These are phyloP conservation scores for Cyrtodaria siliqua DNA, from an alignment of 2,888 invertebrate species.

Conservation along the genomic window DNA sequence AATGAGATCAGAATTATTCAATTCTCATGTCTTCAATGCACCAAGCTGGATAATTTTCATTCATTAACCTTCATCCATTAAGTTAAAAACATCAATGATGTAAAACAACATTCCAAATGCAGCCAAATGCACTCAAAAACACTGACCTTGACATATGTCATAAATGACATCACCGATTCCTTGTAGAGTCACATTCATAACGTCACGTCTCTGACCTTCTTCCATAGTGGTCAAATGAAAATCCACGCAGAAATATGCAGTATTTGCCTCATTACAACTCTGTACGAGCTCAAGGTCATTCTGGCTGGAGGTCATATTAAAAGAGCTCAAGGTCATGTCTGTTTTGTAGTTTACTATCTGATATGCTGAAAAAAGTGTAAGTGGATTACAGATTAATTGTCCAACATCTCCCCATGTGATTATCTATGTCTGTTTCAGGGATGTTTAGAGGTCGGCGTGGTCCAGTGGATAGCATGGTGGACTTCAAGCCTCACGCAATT, in stretches of 20 bases:
- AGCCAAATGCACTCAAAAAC: not conserved
- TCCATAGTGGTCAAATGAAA: conserved; percentile 27
- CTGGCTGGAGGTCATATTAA: conserved; percentile 10
- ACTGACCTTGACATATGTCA: conserved; percentile 40
- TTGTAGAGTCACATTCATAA: conserved; percentile 40
- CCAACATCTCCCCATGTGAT: too few species aligned
- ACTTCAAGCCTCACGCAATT: too few species aligned
- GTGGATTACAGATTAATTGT: too few species aligned
- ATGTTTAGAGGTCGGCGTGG: too few species aligned
- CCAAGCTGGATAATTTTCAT: too few species aligned
- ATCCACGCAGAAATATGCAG: conserved; percentile 44
- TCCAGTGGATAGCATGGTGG: too few species aligned
- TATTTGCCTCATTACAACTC: conserved; percentile 40
- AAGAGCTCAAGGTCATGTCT: conserved; percentile 14
- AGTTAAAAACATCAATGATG: not conserved
- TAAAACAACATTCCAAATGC: not conserved
- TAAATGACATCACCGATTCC: conserved; percentile 32
- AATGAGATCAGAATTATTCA: too few species aligned
- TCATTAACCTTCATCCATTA: too few species aligned
- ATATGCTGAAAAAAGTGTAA: conserved; percentile 26
- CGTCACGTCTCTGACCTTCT: conserved; percentile 10
- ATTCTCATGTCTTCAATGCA: too few species aligned
- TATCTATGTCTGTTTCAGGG: too few species aligned
- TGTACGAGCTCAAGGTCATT: conserved; percentile 30
- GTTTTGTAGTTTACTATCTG: conserved; percentile 38